Evolutionary conservation across 2,888 invertebrate genomes (phyloP).

Genomic region (Chironomus riparius): DNA sequence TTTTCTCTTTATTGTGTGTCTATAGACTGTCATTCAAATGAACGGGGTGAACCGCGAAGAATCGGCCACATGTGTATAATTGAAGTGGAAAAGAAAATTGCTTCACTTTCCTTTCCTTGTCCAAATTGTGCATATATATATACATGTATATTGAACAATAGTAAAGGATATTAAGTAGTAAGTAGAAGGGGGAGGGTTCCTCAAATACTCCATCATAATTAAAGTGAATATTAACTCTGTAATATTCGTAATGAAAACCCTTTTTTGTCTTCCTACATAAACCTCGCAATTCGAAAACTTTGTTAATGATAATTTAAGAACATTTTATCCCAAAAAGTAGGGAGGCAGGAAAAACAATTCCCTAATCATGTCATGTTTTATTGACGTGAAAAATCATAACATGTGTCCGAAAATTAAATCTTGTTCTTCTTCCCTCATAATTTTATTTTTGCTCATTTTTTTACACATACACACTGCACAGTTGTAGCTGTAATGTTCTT

Average conservation of each 20-base stretch:
- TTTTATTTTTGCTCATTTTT: conserved; percentile 10
- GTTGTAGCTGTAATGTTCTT: no score
- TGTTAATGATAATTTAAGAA: conserved; percentile 10
- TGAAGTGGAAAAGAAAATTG: conserved; percentile 12
- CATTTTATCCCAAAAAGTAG: neutral
- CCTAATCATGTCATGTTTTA: conserved; percentile 16
- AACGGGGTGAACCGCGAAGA: conserved; percentile 15
- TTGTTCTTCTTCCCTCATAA: neutral
- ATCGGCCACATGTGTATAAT: conserved; percentile 20
- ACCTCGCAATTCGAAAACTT: neutral
- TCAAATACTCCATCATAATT: neutral
- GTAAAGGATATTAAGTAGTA: neutral
- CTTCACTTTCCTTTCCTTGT: neutral
- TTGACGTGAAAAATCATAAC: conserved; percentile 23
- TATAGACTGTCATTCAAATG: neutral
- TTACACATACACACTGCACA: neutral
- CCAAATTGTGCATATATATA: neutral
- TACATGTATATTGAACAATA: no score
- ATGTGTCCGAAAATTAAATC: conserved; percentile 22
- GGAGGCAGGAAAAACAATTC: neutral
- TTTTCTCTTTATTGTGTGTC: neutral
- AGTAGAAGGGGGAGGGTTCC: neutral
- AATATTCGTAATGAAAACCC: neutral
- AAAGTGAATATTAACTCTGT: neutral
- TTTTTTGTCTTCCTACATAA: neutral